Conservation (phyloP, 2,888 invertebrate species). For the Drosophila mimica region DNA sequence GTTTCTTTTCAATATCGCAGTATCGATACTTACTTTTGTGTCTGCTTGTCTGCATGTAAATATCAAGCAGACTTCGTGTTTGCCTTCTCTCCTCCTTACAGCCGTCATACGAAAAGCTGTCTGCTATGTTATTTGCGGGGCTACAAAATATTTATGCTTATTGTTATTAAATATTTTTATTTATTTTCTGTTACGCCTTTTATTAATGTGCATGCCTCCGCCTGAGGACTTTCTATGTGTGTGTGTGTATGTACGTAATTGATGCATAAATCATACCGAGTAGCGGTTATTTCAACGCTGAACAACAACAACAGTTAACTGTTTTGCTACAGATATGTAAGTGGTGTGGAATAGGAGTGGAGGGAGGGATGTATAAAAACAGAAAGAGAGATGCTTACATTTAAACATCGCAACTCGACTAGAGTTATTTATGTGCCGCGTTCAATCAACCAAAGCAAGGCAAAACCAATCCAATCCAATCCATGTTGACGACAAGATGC, state of each 20-base stretch:
- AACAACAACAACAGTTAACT: slow-evolving; percentile 62
- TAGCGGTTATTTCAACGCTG: slow-evolving; percentile 60
- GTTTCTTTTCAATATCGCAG: slow-evolving; percentile 39
- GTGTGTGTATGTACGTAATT: slow-evolving; percentile 59
- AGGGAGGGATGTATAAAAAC: neutral
- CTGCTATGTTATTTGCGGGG: slow-evolving; percentile 64
- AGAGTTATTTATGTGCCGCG: slow-evolving; percentile 56
- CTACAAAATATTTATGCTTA: slow-evolving; percentile 71
- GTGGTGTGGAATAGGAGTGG: neutral
- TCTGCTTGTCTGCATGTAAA: slow-evolving; percentile 38
- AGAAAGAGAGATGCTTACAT: slow-evolving; percentile 36
- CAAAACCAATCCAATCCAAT: slow-evolving; percentile 25
- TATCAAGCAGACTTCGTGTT: slow-evolving; percentile 27
- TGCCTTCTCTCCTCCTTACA: slow-evolving; percentile 4
- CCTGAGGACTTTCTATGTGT: slow-evolving; percentile 49
- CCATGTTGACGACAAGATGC: slow-evolving; percentile 19
- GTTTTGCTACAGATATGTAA: slow-evolving; percentile 56
- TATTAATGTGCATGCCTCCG: slow-evolving; percentile 56
- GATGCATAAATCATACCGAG: slow-evolving; percentile 74
- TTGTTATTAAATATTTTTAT: slow-evolving; percentile 62
- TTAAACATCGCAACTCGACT: slow-evolving; percentile 41
- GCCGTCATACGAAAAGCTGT: slow-evolving; percentile 41
- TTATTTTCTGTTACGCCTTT: slow-evolving; percentile 39
- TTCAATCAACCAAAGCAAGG: slow-evolving; percentile 59
- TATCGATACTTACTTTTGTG: slow-evolving; percentile 18